Base-by-base conservation (phyloP, 2,113 vertebrate genomes). In the Apistogramma diplotaenia region DNA sequence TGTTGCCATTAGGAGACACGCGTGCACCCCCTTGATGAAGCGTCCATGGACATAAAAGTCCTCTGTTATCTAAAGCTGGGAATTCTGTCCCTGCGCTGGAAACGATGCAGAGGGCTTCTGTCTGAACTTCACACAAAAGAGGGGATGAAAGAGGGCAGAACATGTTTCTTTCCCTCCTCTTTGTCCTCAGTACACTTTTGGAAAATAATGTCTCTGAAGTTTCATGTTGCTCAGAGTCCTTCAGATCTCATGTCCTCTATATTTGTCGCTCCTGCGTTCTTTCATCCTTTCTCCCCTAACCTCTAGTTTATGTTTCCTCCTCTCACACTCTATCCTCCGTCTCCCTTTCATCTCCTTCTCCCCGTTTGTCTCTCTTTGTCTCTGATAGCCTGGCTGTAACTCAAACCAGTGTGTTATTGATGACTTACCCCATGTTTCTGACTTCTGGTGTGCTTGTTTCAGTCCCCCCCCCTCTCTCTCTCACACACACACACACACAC, bases 361-460 rank as follows among this genome's bases (percentile, higher is more conserved):
- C n/a, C 40, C 6, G 40, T 31, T 43, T 29, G 13, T 79, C 9
- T 53, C 11, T 55, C 46, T 35, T 15, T 49, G 12, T 74, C n/a
- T 76, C 5, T 61, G 33, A 74, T 46, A 35, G 4, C 19, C 73
- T 73, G 79, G 74, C 74, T 83, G 21, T 72, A 72, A 84, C 55
- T 87, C 70, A 86, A 88, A 91, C 85, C 19, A 33, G 60, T 77
- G 70, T 85, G 89, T 90, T 92, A 91, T 92, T 93, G 91, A 93
- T 89, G 85, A 87, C 88, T 80, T 55, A 67, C 77, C 84, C 78
- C 37, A 81, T 85, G 77, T 82, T 87, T 90, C 81, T 87, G 87
- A 82, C 89, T 89, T 78, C 43, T 87, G 73, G 46, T 67, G 78
- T 78, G 25, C 82, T 91, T 79, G 88, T 83, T 59, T 57, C 74